These are phyloP conservation scores for Orthonychiurus folsomi DNA, from an alignment of 2,888 invertebrate species.

Conservation along the genomic window DNA sequence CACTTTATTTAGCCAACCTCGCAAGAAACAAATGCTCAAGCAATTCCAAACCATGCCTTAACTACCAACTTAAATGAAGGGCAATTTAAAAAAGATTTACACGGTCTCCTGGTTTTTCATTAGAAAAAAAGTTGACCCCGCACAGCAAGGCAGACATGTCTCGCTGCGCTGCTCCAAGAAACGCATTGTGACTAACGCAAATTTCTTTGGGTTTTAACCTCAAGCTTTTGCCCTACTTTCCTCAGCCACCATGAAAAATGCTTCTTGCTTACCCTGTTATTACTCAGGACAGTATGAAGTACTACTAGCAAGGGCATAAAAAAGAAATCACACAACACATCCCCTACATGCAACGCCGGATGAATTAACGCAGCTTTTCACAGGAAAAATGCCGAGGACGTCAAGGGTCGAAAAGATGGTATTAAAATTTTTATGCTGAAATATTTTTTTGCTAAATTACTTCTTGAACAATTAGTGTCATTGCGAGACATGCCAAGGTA, in stretches of 20 bases:
- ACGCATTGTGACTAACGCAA: not conserved
- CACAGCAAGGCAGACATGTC: no score
- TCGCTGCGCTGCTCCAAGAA: no score
- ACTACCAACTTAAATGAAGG: not conserved
- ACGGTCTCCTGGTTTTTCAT: not conserved
- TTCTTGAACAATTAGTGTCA: not conserved
- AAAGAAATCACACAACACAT: not conserved
- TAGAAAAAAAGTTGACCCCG: not conserved
- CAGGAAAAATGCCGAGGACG: no score
- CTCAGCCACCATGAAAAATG: not conserved
- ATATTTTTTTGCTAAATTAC: not conserved
- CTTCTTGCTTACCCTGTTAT: not conserved
- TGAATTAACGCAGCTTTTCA: not conserved
- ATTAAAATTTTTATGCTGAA: not conserved
- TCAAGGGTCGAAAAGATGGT: no score
- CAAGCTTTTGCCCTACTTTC: not conserved
- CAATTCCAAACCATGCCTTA: not conserved
- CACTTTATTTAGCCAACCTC: no score
- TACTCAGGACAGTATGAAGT: not conserved
- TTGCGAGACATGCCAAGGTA: constrained; percentile 57
- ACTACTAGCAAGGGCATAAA: not conserved
- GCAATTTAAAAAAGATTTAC: not conserved
- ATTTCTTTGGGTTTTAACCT: not conserved
- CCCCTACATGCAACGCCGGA: not conserved
- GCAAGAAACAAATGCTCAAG: no score